Evolutionary conservation across 1,140 invertebrate genomes (phyloP), one percentile per base, ranked within the genome.

Genomic region (Solenopsis invicta): DNA sequence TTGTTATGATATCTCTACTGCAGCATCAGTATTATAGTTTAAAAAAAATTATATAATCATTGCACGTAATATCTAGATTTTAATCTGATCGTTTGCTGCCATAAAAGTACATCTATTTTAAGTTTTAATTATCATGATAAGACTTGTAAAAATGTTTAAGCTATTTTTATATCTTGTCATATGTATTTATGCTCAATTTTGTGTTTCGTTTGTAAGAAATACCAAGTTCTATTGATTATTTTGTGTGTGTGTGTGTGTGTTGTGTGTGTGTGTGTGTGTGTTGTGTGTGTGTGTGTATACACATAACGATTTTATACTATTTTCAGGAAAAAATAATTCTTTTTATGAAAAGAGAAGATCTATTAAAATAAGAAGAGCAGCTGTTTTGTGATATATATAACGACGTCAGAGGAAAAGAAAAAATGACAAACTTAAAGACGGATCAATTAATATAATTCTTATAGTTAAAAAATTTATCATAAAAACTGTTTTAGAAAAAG

Each of bases 81-180:
- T 41, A 67, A n/a, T 24, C 29, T 61, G 41, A 12, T 69, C 18
- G 2, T 34, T 75, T 16, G 29, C 13, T 80, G 48, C 62, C 29
- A 13, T 50, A 52, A 18, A 41, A 78, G 8, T 80, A 78, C 8
- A 50, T 64, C 16, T 78, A 80, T 80, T 41, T 80, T 52, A 80
- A 80, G 48, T n/a, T 80, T 80, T 69, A 54, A 52, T 18, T 48
- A 34, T 78, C 34, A 41, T 29, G 34, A 54, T 54, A 52, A 67
- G 6, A 54, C 41, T 67, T 54, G n/a, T 41, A 54, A 21, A 48
- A 69, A 80, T 4, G 52, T 13, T 67, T 54, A 80, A 69, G 9
- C 0, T 48, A 78, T 66, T 80, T 67, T 52, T n/a, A 64, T 76
- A 61, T 76, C 45, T 48, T 61, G n/a, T 18, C 21, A 13, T 3